Evolutionary conservation across 2,888 invertebrate species (phyloP).

Genomic region (Odontothrips loti): DNA sequence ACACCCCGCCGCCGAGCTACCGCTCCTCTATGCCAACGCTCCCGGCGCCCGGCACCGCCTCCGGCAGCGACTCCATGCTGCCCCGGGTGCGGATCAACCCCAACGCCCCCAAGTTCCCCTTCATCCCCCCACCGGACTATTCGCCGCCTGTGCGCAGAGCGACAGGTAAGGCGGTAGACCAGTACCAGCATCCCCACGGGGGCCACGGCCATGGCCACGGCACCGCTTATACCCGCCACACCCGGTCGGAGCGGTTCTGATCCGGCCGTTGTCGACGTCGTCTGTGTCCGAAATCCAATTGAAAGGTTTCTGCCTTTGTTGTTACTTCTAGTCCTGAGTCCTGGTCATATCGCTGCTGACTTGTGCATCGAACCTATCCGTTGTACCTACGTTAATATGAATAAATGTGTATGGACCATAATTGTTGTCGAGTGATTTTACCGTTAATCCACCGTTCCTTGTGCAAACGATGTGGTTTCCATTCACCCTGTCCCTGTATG

Average conservation of each 20-base stretch:
- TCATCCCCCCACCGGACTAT: neutral
- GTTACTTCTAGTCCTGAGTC: too few relatives aligned
- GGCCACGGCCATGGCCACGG: neutral
- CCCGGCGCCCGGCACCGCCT: neutral
- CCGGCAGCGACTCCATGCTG: neutral
- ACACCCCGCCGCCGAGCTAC: neutral
- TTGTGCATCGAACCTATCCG: too few relatives aligned
- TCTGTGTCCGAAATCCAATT: neutral
- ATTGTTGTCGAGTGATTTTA: too few relatives aligned
- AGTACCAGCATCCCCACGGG: neutral
- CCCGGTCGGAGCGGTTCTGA: neutral
- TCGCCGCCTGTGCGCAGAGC: neutral
- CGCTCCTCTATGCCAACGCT: neutral
- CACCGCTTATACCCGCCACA: neutral
- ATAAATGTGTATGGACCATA: too few relatives aligned
- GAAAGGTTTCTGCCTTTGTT: too few relatives aligned
- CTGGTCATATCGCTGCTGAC: too few relatives aligned
- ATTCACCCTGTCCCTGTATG: too few relatives aligned
- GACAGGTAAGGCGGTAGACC: neutral
- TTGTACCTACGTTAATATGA: too few relatives aligned
- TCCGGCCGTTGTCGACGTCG: neutral
- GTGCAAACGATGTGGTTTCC: too few relatives aligned
- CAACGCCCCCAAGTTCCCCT: neutral
- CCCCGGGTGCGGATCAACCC: neutral
- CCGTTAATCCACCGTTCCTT: too few relatives aligned